Percentiles rank a stretch among this genome's conserved stretches.
These are phyloP conservation scores for Apis florea DNA, from an alignment of 1,140 invertebrate species.

Conservation along the genomic window DNA sequence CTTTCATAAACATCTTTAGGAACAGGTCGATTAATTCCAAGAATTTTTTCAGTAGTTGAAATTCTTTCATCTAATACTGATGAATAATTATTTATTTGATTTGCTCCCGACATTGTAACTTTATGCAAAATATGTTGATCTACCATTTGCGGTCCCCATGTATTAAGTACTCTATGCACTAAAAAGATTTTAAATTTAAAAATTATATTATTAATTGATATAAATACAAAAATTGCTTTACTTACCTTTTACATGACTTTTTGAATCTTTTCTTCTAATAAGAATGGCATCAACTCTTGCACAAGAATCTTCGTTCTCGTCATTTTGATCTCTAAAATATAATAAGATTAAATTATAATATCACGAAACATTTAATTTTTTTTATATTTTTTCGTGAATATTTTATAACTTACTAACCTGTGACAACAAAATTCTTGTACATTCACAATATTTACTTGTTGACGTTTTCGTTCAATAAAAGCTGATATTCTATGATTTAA, in stretches of 20 bases:
- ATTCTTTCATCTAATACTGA: constrained; percentile 83
- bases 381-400: neutral
- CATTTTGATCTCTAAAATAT: constrained; percentile 65
- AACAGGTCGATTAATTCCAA: constrained; percentile 80
- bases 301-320: constrained; percentile 80
- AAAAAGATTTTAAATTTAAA: constrained; percentile 50
- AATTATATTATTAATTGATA: neutral
- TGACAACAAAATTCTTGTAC: constrained; percentile 84
- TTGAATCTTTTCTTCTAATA: constrained; percentile 83
- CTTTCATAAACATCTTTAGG: constrained; percentile 83
- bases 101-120: constrained; percentile 15
- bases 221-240: constrained; percentile 14
- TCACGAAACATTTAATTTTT: neutral
- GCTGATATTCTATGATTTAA: constrained; percentile 83
- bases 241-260: constrained; percentile 86
- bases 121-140: constrained; percentile 59
- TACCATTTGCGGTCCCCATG: constrained; percentile 83
- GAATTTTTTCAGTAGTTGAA: constrained; percentile 80
- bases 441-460: constrained; percentile 84
- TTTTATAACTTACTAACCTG: constrained; percentile 55
- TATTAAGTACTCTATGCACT: constrained; percentile 83
- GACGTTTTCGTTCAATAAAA: constrained; percentile 84
- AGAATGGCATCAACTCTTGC: constrained; percentile 85
- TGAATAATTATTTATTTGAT: constrained; percentile 54
- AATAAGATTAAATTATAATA: neutral